phyloP scores from a whole-genome alignment of 2,888 invertebrate species.

The Rotaria magnacalcarata region DNA sequence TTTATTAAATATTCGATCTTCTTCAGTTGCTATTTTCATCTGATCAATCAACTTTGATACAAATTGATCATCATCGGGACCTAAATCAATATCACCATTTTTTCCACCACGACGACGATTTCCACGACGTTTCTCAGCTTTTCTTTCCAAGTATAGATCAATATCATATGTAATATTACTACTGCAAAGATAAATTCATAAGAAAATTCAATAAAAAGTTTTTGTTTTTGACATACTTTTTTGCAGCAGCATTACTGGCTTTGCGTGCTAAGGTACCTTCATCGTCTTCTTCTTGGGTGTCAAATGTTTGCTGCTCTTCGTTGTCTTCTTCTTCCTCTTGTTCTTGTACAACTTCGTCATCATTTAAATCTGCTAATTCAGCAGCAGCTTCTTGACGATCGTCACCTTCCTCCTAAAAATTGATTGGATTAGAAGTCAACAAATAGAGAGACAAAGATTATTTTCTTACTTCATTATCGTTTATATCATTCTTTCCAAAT shows the following conservation, averaged over 20 bases:
- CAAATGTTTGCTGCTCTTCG: background rate
- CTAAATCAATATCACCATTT: slow-evolving; percentile 11
- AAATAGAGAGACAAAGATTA: background rate
- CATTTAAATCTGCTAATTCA: slow-evolving; percentile 17
- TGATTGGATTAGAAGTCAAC: background rate
- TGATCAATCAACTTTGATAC: background rate
- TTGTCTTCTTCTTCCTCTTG: background rate
- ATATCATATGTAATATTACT: slow-evolving; percentile 2
- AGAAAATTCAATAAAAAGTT: no score
- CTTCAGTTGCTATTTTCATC: slow-evolving; percentile 25
- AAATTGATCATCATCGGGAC: background rate
- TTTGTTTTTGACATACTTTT: background rate
- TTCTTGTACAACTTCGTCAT: background rate
- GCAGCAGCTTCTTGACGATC: slow-evolving; percentile 1
- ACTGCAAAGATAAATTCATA: background rate
- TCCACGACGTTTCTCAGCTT: slow-evolving; percentile 32
- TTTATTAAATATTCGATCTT: slow-evolving; percentile 28
- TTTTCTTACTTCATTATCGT: background rate
- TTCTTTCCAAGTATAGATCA: slow-evolving; percentile 10
- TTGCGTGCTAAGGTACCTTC: slow-evolving; percentile 7
- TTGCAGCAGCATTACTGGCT: background rate
- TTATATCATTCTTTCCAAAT: slow-evolving; percentile 12
- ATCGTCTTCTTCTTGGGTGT: slow-evolving; percentile 31
- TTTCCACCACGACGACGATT: background rate
- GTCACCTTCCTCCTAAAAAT: background rate